Base-by-base conservation (phyloP, 1,140 invertebrate species). In the Trichonephila inaurata region DNA sequence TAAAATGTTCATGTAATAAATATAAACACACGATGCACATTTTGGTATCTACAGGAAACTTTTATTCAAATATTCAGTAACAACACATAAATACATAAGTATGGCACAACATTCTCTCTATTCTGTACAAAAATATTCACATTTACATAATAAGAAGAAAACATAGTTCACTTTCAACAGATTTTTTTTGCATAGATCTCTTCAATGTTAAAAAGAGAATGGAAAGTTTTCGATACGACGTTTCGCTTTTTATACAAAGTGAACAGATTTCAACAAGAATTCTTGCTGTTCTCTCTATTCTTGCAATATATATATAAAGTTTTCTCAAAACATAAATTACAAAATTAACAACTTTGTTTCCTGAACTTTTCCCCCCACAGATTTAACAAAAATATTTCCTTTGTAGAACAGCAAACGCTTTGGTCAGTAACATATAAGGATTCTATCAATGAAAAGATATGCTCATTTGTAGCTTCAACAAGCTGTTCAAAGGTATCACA, bases 101-200 rank as follows among this genome's bases (percentile, higher is more conserved):
- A 94, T 94, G 93, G 93, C 93, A 94, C 93, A 94, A 90, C 61
- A 24, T 51, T 94, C 33, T 69, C 40, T 89, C 87, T 94, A 90
- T 58, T 66, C 93, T 94, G 93, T 94, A 94, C 93, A 94, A 94
- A 94, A 94, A 94, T 94, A 94, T 94, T 85, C 93, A 94, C 93
- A 94, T 83, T 58, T 87, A 92, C 51, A 91, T 82, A 91, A 86
- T 69, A 92, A 85, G 60, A 64, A 85, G 18, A 28, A 92, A 85
- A 85, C 58, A 85, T 64, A 19, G 58, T 85, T 60, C 51, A 60
- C n/a, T 85, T n/a, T 60, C 87, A 64, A 89, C 64, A 66, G 33
- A 89, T 66, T 33, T 89, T 44, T 19, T 60, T 12, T 12, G n/a
- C 66, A 69, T 69, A 69, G 66, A 69, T 24, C 66, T 64, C 21